Evolutionary conservation across 2,888 invertebrate species (phyloP).

Genomic region (Crepidodera aurea): DNA sequence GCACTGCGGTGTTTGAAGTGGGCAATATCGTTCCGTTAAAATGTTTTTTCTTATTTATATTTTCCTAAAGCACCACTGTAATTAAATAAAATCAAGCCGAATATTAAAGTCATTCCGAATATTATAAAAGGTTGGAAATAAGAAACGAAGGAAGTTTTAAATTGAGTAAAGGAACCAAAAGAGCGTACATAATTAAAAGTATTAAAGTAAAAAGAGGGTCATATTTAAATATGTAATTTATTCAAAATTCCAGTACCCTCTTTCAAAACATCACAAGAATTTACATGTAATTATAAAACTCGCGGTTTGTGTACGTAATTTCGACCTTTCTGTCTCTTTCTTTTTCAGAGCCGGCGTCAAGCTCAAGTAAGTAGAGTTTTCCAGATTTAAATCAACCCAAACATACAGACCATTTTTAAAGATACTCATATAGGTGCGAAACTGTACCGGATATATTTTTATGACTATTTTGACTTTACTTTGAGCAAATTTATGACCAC

Average conservation of each 20-base stretch:
- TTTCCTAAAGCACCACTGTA: too few relatives aligned
- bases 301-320: constrained; percentile 56
- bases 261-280: constrained; percentile 57
- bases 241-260: constrained; percentile 56
- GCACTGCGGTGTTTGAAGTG: background rate
- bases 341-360: constrained; percentile 19
- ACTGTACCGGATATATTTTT: too few relatives aligned
- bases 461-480: too few relatives aligned
- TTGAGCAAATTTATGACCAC: too few relatives aligned
- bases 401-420: too few relatives aligned
- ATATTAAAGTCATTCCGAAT: constrained; percentile 27
- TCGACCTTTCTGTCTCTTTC: constrained; percentile 27
- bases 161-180: constrained; percentile 43
- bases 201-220: constrained; percentile 43
- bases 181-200: constrained; percentile 48
- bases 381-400: too few relatives aligned
- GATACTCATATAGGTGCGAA: too few relatives aligned
- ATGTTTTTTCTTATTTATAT: too few relatives aligned
- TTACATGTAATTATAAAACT: constrained; percentile 58
- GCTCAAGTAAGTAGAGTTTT: too few relatives aligned
- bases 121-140: constrained; percentile 20
- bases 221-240: constrained; percentile 55
- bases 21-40: too few relatives aligned
- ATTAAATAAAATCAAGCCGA: constrained; percentile 31
- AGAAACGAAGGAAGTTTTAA: constrained; percentile 32